Evolutionary conservation across 1,140 invertebrate genomes (phyloP).

Genomic region (Tetramorium parvispinum): DNA sequence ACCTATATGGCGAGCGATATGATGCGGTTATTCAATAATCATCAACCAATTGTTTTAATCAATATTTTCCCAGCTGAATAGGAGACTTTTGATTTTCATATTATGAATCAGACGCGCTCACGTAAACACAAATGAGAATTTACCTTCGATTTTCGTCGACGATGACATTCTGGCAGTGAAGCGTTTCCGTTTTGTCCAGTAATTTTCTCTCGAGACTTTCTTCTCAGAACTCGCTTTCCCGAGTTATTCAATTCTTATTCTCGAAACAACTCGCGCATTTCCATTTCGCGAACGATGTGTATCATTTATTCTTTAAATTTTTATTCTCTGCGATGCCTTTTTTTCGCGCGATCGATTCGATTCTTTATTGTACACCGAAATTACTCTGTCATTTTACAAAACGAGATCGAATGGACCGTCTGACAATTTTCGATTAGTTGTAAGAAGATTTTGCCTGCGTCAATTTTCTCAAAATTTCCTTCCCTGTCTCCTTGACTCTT

Average conservation of each 20-base stretch:
- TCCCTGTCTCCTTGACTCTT: not conserved
- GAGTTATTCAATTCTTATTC: conserved; percentile 7
- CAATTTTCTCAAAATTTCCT: not conserved
- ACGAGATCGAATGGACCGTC: not conserved
- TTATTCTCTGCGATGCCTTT: not conserved
- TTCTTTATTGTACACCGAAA: not conserved
- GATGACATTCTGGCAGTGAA: conserved; percentile 37
- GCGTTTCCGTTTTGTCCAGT: conserved; percentile 13
- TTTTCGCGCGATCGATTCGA: not conserved
- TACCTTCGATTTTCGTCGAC: conserved; percentile 67
- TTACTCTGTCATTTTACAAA: conserved; percentile 1
- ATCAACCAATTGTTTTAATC: not conserved
- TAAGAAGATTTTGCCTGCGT: not conserved
- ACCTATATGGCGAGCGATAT: not conserved
- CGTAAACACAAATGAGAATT: conserved; percentile 42
- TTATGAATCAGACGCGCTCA: conserved; percentile 30
- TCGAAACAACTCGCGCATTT: not conserved
- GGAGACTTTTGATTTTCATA: conserved; percentile 67
- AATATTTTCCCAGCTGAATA: not conserved
- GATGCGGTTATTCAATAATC: not conserved
- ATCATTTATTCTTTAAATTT: not conserved
- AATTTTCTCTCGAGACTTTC: not conserved
- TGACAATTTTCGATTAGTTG: not conserved
- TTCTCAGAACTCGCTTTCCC: not conserved
- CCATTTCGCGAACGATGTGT: not conserved